Conservation (phyloP, 2,888 invertebrate species). For the Limnephilus rhombicus region DNA sequence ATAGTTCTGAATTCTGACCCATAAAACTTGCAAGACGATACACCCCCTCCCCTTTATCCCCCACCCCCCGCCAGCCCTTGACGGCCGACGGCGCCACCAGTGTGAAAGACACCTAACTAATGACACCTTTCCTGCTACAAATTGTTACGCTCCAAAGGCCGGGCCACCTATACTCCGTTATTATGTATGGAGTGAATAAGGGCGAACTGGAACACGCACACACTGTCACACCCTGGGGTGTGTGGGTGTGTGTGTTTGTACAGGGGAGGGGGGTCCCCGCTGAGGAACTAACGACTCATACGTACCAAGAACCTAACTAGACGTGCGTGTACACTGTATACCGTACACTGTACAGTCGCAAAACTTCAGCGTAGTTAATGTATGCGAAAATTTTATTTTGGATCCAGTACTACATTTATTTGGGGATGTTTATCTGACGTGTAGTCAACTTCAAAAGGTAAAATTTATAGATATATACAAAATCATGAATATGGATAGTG, state of each 20-base stretch:
- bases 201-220: conserved; percentile 42
- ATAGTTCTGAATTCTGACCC: conserved; percentile 12
- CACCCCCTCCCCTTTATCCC: conserved; percentile 18
- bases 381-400: not conserved
- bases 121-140: conserved; percentile 73
- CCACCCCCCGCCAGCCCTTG: not conserved
- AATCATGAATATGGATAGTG: too few species aligned
- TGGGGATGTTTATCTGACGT: not conserved
- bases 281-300: conserved; percentile 40
- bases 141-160: conserved; percentile 68
- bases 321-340: not conserved
- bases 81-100: conserved; percentile 68
- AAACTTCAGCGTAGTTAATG: not conserved
- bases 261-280: conserved; percentile 4
- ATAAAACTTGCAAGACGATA: conserved; percentile 31
- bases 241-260: not conserved
- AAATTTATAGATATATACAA: not conserved
- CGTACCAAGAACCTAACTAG: conserved; percentile 41
- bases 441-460: not conserved
- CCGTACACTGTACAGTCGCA: not conserved
- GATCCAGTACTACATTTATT: not conserved
- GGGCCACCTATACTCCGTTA: conserved; percentile 37
- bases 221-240: not conserved
- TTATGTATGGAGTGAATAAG: conserved; percentile 25
- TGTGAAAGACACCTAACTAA: conserved; percentile 74